Conservation (phyloP, 2,113 vertebrate genomes). For the Crotophaga sulcirostris region DNA sequence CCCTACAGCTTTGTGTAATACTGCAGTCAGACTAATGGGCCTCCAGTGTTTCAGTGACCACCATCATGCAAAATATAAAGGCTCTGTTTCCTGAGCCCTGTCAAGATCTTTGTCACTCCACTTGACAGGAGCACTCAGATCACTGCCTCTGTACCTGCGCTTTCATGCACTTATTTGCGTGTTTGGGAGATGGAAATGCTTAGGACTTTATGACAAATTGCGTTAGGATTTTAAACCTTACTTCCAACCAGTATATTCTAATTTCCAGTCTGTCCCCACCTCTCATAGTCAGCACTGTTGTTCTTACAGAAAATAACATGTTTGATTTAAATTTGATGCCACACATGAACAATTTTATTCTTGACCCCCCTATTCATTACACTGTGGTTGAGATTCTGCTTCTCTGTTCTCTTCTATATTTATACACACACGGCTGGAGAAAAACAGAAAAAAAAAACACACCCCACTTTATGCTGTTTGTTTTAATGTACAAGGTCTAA, state of each 20-base stretch:
- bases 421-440: neutral
- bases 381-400: neutral
- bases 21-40: fast-evolving
- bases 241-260: neutral
- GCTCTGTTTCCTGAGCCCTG: neutral
- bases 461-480: neutral
- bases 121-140: neutral
- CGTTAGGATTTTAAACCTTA: neutral
- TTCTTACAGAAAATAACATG: neutral
- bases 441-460: too few relatives aligned
- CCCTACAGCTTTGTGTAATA: neutral
- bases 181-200: neutral
- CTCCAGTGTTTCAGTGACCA: neutral
- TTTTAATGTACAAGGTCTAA: neutral
- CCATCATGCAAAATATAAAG: neutral
- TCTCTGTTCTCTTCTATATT: neutral
- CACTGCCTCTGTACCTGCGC: neutral
- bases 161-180: neutral
- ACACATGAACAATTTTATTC: neutral
- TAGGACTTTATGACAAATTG: neutral
- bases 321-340: neutral
- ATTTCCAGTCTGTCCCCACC: neutral
- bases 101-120: neutral
- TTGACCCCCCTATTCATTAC: neutral
- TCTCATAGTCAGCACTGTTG: neutral